Evolutionary conservation across 2,888 invertebrate species (phyloP), one percentile per base, ranked within the genome.

Genomic region (Automeris io): DNA sequence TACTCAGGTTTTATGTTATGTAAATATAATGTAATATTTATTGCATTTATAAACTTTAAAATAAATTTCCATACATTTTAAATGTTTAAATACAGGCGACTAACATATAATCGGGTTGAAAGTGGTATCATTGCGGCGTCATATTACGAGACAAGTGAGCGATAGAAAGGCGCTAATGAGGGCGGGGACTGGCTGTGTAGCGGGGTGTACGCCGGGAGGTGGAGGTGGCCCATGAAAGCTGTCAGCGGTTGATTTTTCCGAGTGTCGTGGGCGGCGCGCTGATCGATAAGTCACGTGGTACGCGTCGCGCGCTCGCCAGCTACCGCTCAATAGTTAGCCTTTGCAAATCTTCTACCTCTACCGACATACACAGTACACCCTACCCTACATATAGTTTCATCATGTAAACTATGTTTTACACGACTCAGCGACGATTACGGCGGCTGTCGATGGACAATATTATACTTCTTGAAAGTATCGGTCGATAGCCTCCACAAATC

Each of bases 211-310:
- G 51, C 51, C 50, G 57, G 54, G 60, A 60, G 66, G 63, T 57
- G 57, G 67, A 60, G 73, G 71, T 68, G 72, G 70, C 66, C 73
- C 70, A 74, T 76, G 81, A 79, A 81, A 78, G 82, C 83, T 85
- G 85, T 83, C 83, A 83, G 82, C 82, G 85, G 85, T 82, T 85
- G 85, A 86, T 86, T 86, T 85, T 85, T 85, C 83, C 78, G 79
- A 81, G 85, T 83, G 83, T 81, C 81, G 82, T 79, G 82, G 76
- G 80, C 76, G 78, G 78, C 83, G 80, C 76, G 78, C 79, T 85
- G 83, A 83, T 86, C 85, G 85, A 86, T 86, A 85, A 83, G 82
- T 83, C 83, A 85, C 85, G 83, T 81, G 83, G 78, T 58, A 62
- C 66, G 61, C 64, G 61, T 64, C 63, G 55, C 63, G 61, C 61